Evolutionary conservation across 2,113 vertebrate genomes (phyloP).

Genomic region (Myiozetetes cayanensis): DNA sequence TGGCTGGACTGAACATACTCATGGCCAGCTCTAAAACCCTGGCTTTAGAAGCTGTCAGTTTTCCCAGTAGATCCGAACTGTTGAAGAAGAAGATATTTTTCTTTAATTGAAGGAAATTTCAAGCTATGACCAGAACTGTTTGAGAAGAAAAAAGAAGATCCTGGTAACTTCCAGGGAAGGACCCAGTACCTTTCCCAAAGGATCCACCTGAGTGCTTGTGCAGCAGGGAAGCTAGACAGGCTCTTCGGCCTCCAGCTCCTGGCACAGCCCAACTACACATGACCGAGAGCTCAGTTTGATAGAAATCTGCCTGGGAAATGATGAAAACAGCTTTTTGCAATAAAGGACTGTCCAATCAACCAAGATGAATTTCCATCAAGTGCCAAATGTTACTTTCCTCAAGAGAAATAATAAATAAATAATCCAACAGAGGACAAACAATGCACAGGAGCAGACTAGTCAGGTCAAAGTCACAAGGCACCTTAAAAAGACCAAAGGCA

Average conservation of each 20-base stretch:
- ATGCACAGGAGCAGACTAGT: neutral
- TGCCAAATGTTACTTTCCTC: neutral
- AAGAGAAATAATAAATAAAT: neutral
- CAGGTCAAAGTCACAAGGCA: neutral
- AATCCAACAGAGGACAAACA: neutral
- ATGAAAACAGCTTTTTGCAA: neutral
- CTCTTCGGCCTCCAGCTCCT: neutral
- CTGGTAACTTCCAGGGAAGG: neutral
- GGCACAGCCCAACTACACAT: neutral
- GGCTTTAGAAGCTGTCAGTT: neutral
- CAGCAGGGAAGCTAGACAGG: neutral
- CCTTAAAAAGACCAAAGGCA: neutral
- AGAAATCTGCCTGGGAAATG: neutral
- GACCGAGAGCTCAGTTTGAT: neutral
- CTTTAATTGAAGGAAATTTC: neutral
- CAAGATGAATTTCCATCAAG: neutral
- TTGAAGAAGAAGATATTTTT: neutral
- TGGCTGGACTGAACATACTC: neutral
- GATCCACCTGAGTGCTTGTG: neutral
- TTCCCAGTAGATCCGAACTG: neutral
- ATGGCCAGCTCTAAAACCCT: neutral
- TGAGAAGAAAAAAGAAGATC: neutral
- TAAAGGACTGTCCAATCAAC: neutral
- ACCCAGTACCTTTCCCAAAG: neutral
- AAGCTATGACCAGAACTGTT: neutral